These are phyloP conservation scores for Mormyrus iriodes DNA, from an alignment of 2,113 vertebrate species.

Conservation along the genomic window DNA sequence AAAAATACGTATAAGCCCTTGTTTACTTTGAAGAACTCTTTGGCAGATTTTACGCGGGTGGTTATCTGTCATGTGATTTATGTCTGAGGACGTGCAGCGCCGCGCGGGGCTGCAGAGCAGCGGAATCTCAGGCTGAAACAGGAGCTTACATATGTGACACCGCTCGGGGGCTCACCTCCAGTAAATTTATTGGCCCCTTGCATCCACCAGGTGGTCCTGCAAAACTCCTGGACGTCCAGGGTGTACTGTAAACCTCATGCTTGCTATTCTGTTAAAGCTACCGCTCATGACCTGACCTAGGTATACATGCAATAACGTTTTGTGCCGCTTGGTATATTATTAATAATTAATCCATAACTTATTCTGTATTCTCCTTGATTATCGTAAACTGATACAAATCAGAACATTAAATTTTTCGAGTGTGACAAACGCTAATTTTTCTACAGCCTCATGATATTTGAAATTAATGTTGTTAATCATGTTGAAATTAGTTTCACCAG, in stretches of 20 bases:
- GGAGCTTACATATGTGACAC: neutral
- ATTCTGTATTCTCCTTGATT: neutral
- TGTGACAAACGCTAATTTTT: neutral
- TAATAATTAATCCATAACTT: neutral
- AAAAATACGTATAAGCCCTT: neutral
- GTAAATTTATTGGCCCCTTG: slow-evolving; percentile 6
- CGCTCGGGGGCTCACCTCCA: neutral
- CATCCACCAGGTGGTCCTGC: slow-evolving; percentile 1
- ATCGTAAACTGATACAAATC: neutral
- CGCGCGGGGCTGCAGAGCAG: neutral
- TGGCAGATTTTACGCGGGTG: neutral
- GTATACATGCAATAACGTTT: neutral
- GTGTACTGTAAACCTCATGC: neutral
- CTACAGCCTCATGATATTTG: neutral
- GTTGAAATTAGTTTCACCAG: neutral
- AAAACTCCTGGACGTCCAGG: neutral
- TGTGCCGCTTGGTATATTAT: neutral
- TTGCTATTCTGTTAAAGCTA: neutral
- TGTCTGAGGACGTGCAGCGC: neutral
- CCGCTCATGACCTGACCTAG: neutral
- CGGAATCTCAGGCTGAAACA: neutral
- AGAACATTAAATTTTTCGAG: neutral
- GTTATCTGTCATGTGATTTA: neutral
- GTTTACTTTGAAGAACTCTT: neutral
- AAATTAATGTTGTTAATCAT: neutral